These are phyloP conservation scores for Pseudotriccus pelzelni DNA, from an alignment of 2,797 vertebrate genomes.

Conservation along the genomic window DNA sequence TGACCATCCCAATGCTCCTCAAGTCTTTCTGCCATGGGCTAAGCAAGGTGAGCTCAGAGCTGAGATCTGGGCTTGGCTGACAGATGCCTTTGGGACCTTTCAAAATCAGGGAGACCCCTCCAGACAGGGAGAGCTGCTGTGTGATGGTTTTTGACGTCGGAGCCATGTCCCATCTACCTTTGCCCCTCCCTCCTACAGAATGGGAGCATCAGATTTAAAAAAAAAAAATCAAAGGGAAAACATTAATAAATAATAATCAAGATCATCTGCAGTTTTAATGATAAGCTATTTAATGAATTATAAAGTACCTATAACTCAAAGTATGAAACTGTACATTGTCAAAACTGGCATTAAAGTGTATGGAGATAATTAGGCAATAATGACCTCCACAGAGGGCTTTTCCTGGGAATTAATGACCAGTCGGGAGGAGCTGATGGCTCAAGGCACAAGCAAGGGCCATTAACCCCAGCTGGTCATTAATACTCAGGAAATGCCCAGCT, in stretches of 20 bases:
- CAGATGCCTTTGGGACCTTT: background rate
- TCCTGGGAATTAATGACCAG: conserved; percentile 80
- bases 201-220: background rate
- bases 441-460: conserved; percentile 76
- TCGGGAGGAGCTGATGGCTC: conserved; percentile 77
- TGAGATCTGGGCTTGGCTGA: background rate
- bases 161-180: background rate
- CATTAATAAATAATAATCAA: conserved; percentile 76
- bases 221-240: conserved; percentile 63
- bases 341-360: conserved; percentile 79
- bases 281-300: conserved; percentile 75
- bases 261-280: conserved; percentile 73
- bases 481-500: conserved; percentile 76
- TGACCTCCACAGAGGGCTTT: conserved; percentile 73
- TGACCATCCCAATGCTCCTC: background rate
- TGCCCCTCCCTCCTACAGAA: background rate
- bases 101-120: background rate
- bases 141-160: background rate
- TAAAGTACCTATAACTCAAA: conserved; percentile 73
- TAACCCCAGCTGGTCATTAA: conserved; percentile 79
- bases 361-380: conserved; percentile 76
- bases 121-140: background rate
- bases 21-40: background rate
- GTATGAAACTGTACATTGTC: conserved; percentile 72
- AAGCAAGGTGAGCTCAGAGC: background rate